These are phyloP conservation scores for Poicephalus meyeri DNA, from an alignment of 2,113 vertebrate genomes.

Conservation along the genomic window DNA sequence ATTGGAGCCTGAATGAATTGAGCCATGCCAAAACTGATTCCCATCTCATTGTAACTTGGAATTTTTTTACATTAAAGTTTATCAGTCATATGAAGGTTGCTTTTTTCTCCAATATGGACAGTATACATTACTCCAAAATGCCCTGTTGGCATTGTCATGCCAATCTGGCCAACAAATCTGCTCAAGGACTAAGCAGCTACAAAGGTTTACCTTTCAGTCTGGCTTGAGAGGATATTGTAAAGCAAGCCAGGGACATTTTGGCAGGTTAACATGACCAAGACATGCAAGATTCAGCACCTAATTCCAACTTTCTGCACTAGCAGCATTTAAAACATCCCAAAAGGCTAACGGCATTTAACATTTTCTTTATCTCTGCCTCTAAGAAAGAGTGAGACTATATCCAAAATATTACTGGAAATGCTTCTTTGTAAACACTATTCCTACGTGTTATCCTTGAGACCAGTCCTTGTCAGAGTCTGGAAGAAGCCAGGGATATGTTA, in stretches of 20 bases:
- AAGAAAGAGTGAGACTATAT: not conserved
- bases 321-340: not conserved
- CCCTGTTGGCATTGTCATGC: conserved; percentile 51
- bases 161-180: conserved; percentile 56
- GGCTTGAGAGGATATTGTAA: conserved; percentile 41
- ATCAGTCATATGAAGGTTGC: conserved; percentile 34
- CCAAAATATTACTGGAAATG: not conserved
- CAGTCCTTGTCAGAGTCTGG: not conserved
- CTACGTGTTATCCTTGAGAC: not conserved
- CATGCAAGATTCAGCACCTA: not conserved
- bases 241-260: conserved; percentile 4
- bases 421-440: not conserved
- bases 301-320: not conserved
- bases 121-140: not conserved
- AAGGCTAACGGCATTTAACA: not conserved
- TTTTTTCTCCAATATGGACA: not conserved
- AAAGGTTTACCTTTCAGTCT: conserved; percentile 50
- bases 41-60: conserved; percentile 43
- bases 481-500: not conserved
- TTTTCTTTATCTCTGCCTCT: not conserved
- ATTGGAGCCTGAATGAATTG: not conserved
- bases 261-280: not conserved
- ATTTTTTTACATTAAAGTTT: conserved; percentile 49
- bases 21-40: conserved; percentile 32
- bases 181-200: conserved; percentile 57